Conservation (phyloP, 1,140 invertebrate species). For the Chrysomallon squamiferum region DNA sequence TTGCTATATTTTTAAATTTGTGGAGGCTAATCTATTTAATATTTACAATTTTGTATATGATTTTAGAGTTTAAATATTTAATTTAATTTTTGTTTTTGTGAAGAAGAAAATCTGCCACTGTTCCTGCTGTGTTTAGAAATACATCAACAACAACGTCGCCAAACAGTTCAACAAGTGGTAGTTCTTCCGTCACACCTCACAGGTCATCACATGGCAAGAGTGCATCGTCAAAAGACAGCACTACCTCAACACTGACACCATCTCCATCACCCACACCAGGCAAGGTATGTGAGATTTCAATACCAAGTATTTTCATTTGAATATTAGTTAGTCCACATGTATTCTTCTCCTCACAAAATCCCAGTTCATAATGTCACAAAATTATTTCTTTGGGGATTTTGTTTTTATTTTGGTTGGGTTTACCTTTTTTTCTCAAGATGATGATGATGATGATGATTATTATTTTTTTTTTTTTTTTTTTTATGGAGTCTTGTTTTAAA, state of each 20-base stretch:
- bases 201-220: constrained; percentile 45
- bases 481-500: no score
- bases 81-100: constrained; percentile 4
- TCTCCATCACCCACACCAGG: constrained; percentile 58
- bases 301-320: no score
- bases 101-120: constrained; percentile 30
- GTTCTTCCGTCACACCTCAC: constrained; percentile 56
- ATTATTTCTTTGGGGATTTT: neutral
- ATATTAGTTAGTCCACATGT: no score
- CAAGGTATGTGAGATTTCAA: constrained; percentile 50
- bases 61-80: neutral
- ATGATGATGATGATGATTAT: no score
- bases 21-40: neutral
- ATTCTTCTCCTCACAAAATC: no score
- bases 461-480: no score
- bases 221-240: constrained; percentile 57
- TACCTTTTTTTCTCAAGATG: neutral
- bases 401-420: neutral
- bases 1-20: neutral
- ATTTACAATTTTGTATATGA: neutral
- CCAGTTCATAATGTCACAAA: neutral
- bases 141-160: constrained; percentile 58
- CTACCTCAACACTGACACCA: constrained; percentile 58
- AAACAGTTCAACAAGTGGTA: constrained; percentile 59
- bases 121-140: constrained; percentile 44